These are phyloP conservation scores for Eubucco bourcierii DNA, from an alignment of 2,113 vertebrate species.

Conservation along the genomic window DNA sequence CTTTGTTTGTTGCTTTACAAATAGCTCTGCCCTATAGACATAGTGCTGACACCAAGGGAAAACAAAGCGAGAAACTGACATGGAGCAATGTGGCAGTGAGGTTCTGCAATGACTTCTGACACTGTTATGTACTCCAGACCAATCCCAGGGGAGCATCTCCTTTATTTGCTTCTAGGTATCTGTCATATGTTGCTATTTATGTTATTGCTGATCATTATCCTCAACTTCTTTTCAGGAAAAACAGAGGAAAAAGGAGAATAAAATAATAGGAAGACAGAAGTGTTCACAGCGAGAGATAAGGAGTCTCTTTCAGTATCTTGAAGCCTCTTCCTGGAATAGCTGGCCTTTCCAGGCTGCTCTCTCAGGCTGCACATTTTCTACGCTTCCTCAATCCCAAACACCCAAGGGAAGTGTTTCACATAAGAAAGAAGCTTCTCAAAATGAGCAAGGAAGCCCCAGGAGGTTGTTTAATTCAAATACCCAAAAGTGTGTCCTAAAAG, in stretches of 20 bases:
- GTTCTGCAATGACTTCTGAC: background rate
- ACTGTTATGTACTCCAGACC: background rate
- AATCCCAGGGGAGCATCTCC: background rate
- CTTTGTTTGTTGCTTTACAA: background rate
- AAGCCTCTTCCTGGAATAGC: slow-evolving; percentile 13
- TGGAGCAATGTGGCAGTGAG: background rate
- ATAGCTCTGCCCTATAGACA: background rate
- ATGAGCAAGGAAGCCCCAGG: slow-evolving; percentile 25
- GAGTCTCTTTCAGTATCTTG: background rate
- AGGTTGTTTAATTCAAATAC: slow-evolving; percentile 47
- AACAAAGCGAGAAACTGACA: background rate
- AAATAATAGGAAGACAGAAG: background rate
- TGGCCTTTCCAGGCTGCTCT: background rate
- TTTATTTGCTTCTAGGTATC: background rate
- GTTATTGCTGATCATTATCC: background rate
- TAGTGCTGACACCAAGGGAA: background rate
- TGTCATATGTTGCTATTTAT: background rate
- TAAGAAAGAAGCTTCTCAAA: slow-evolving; percentile 10
- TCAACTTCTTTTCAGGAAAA: background rate
- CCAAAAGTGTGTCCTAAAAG: background rate
- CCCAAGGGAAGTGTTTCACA: background rate
- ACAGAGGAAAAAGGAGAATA: background rate
- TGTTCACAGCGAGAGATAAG: background rate
- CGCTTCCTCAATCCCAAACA: background rate
- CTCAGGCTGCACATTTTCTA: background rate